phyloP scores from a whole-genome alignment of 1,140 invertebrate genomes.

The Heterodera schachtii region DNA sequence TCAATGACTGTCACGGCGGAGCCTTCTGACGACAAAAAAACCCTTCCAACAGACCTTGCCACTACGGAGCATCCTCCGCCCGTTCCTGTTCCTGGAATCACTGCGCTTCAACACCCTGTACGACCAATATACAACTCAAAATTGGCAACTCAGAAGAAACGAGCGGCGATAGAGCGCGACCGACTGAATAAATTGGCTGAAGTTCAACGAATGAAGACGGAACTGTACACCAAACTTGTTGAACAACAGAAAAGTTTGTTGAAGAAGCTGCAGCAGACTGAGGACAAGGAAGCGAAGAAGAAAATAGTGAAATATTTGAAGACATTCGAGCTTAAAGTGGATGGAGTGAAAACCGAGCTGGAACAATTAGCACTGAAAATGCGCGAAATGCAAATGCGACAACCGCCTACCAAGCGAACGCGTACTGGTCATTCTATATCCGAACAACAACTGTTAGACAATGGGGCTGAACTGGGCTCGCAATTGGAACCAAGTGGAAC shows the following conservation, averaged over 20 bases:
- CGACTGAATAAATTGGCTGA: constrained; percentile 28
- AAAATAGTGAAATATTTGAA: constrained; percentile 38
- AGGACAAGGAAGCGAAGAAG: constrained; percentile 34
- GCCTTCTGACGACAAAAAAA: not conserved
- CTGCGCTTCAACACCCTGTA: not conserved
- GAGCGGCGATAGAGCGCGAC: constrained; percentile 18
- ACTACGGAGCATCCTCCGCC: not conserved
- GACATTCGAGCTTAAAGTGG: constrained; percentile 13
- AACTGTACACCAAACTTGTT: constrained; percentile 33
- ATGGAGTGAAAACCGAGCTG: constrained; percentile 27
- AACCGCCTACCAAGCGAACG: not conserved
- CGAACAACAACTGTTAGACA: not conserved
- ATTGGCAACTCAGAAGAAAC: not conserved
- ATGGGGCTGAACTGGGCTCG: not conserved
- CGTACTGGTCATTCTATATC: constrained; percentile 4
- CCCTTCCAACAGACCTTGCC: not conserved
- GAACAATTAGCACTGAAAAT: constrained; percentile 27
- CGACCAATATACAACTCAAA: not conserved
- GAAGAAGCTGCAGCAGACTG: constrained; percentile 31
- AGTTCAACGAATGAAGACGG: constrained; percentile 33
- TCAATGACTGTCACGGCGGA: not conserved
- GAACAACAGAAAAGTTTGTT: constrained; percentile 35
- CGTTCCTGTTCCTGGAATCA: not conserved
- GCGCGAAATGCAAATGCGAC: constrained; percentile 25
- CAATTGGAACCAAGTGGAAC: not conserved